phyloP scores from a whole-genome alignment of 2,113 vertebrate species.

The Morone saxatilis region DNA sequence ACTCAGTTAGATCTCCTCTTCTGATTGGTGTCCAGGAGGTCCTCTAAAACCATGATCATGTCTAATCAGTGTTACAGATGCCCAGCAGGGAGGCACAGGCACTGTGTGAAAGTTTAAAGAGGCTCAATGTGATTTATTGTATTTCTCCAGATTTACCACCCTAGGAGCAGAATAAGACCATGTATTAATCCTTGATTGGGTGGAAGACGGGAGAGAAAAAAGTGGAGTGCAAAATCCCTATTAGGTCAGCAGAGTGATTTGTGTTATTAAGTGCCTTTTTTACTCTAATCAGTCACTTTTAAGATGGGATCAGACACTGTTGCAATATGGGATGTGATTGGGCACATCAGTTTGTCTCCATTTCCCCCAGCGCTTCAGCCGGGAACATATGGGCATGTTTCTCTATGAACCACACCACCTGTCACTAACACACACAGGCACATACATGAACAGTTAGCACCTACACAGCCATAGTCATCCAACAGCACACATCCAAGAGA shows the following conservation, averaged over 20 bases:
- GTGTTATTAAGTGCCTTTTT: conserved; percentile 77
- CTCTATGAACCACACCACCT: conserved; percentile 68
- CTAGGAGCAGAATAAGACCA: conserved; percentile 70
- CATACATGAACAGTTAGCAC: conserved; percentile 36
- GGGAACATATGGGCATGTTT: conserved; percentile 72
- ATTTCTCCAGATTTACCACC: conserved; percentile 76
- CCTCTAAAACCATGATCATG: conserved; percentile 61
- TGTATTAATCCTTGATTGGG: conserved; percentile 78
- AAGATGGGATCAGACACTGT: conserved; percentile 79
- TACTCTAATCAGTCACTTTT: conserved; percentile 76
- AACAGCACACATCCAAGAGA: conserved; percentile 73
- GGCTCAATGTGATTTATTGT: conserved; percentile 71
- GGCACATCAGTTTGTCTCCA: conserved; percentile 51
- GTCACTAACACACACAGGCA: conserved; percentile 54
- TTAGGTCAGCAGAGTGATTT: conserved; percentile 72
- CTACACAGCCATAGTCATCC: conserved; percentile 27
- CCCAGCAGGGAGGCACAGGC: conserved; percentile 49
- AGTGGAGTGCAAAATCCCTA: conserved; percentile 64
- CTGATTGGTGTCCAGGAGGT: conserved; percentile 69
- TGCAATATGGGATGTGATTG: conserved; percentile 69
- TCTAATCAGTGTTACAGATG: conserved; percentile 71
- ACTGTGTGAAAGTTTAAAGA: conserved; percentile 79
- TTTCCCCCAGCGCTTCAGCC: conserved; percentile 45
- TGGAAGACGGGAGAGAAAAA: conserved; percentile 52
- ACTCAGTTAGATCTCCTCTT: conserved; percentile 20